Percentiles rank a stretch among this genome's conserved stretches.
Conservation (phyloP, 2,888 invertebrate species). For the Agonopterix arenella region DNA sequence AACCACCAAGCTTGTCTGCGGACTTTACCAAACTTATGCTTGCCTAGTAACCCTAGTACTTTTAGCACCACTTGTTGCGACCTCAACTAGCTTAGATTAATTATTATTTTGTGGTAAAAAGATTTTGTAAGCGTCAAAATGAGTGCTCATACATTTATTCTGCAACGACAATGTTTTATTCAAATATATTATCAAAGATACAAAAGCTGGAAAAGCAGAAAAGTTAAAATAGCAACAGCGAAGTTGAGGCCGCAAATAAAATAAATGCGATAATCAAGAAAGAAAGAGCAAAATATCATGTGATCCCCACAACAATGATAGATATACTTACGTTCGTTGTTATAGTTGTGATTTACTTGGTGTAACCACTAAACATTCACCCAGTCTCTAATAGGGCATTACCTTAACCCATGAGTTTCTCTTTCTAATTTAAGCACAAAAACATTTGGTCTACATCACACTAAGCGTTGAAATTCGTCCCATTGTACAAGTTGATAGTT, state of each 20-base stretch:
- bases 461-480: conserved; percentile 50
- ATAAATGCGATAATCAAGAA: conserved; percentile 52
- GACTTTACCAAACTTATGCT: conserved; percentile 70
- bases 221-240: conserved; percentile 2
- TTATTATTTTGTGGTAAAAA: too few species aligned
- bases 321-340: conserved; percentile 58
- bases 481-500: conserved; percentile 32
- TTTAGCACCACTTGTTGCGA: conserved; percentile 48
- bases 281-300: conserved; percentile 45
- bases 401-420: conserved; percentile 49
- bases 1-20: conserved; percentile 72
- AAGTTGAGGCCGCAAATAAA: conserved; percentile 46
- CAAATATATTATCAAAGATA: too few species aligned
- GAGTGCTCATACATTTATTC: neutral
- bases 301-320: conserved; percentile 68
- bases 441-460: conserved; percentile 60
- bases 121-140: conserved; percentile 2
- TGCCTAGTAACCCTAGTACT: conserved; percentile 63
- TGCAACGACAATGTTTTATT: too few species aligned
- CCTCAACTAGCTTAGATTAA: conserved; percentile 33
- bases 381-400: conserved; percentile 39
- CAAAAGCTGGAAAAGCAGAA: neutral
- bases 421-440: conserved; percentile 49
- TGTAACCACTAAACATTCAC: conserved; percentile 34
- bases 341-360: conserved; percentile 39